Percentiles rank a stretch among this genome's conserved stretches.
Conservation (phyloP, 2,888 invertebrate species). For the Acleris holmiana region DNA sequence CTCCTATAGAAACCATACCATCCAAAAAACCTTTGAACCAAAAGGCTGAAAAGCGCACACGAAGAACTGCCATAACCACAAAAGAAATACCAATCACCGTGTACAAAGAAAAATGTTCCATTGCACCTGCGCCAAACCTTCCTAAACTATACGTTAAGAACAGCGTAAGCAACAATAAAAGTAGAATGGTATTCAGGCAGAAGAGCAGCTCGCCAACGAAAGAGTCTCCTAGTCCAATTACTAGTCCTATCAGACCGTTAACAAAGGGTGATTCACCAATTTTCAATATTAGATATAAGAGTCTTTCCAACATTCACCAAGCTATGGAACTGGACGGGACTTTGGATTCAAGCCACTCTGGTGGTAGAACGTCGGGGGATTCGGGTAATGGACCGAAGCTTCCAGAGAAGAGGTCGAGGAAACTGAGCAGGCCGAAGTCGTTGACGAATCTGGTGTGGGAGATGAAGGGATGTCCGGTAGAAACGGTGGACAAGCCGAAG, state of each 20-base stretch:
- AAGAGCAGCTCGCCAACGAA: constrained; percentile 90
- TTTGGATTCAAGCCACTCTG: constrained; percentile 95
- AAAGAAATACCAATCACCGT: constrained; percentile 83
- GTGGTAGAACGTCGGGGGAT: constrained; percentile 93
- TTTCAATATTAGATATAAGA: constrained; percentile 90
- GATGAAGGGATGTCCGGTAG: constrained; percentile 79
- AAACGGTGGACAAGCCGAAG: constrained; percentile 77
- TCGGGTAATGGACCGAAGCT: constrained; percentile 91
- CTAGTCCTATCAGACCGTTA: constrained; percentile 79
- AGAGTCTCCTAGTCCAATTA: constrained; percentile 86
- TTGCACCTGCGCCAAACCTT: constrained; percentile 81
- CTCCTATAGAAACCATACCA: constrained; percentile 96
- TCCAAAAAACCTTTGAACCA: constrained; percentile 88
- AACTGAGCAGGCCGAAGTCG: constrained; percentile 92
- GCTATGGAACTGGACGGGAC: constrained; percentile 92
- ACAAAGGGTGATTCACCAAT: constrained; percentile 90
- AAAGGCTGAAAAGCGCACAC: constrained; percentile 90
- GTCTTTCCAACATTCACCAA: constrained; percentile 88
- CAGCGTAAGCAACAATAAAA: constrained; percentile 86
- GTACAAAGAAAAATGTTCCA: constrained; percentile 84
- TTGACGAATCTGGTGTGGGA: constrained; percentile 95
- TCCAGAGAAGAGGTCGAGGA: constrained; percentile 92
- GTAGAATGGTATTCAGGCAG: constrained; percentile 87
- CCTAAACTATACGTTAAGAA: constrained; percentile 93
- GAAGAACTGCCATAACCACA: constrained; percentile 85